phyloP scores from a whole-genome alignment of 2,888 invertebrate genomes.

The Morinoia aosen region DNA sequence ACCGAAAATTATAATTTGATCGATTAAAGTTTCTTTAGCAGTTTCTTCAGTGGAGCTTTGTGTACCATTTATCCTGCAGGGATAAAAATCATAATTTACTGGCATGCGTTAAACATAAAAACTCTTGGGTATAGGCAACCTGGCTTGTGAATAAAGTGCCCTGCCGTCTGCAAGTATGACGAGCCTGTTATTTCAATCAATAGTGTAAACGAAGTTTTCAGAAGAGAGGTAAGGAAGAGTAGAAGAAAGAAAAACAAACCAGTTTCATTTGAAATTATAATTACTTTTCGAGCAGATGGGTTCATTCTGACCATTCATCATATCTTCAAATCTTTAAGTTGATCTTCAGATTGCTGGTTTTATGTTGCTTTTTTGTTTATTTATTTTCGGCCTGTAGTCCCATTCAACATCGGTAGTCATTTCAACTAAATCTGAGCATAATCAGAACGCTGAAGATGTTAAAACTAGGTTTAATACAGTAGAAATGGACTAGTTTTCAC shows the following conservation, averaged over 20 bases:
- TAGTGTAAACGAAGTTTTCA: not conserved
- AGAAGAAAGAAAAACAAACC: not conserved
- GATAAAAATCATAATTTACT: not conserved
- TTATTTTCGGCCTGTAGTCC: no score
- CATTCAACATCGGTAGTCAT: no score
- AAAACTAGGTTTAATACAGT: no score
- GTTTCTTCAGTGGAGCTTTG: not conserved
- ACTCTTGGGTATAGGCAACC: not conserved
- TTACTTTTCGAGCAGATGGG: no score
- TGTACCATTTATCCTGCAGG: not conserved
- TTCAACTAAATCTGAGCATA: no score
- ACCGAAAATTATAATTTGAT: conserved; percentile 55
- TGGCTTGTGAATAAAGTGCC: not conserved
- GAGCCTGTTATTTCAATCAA: not conserved
- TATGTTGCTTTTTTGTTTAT: no score
- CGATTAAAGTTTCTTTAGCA: conserved; percentile 54
- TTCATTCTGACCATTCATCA: no score
- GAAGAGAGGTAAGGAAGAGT: not conserved
- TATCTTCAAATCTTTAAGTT: no score
- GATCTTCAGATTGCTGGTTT: no score
- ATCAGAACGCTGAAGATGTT: no score
- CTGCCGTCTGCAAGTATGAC: not conserved
- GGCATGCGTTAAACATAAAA: not conserved
- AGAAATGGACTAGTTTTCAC: no score
- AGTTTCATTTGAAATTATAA: no score